Base-by-base conservation (phyloP, 2,888 invertebrate species). In the Pogonocherus hispidulus region DNA sequence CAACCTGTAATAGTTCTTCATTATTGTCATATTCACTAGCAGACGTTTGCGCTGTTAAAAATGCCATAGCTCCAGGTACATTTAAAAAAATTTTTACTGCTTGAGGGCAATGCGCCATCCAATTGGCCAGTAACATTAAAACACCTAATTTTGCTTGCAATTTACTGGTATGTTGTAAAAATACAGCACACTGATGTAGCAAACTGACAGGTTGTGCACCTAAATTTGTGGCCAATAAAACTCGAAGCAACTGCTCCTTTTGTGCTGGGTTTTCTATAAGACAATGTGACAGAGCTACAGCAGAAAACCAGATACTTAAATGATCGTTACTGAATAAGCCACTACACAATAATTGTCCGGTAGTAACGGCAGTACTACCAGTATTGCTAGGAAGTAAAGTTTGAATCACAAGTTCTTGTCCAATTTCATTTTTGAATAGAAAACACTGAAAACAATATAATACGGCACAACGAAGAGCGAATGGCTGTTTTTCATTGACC, bases 361-460 rank as follows among this genome's bases (percentile, higher is more conserved):
- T 92, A 14, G 93, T 84, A 3, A 89, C 88, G 0, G 91, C 88
- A 5, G 90, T 72, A 47, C 71, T 92, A 20, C 71, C 95, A 0
- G 92, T 89, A 23, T 94, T 91, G 1, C 95, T 93, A 0, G 99
- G 99, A 11, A 99, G 87, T 0, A 99, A 88, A 0, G 98, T 98
- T 82, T 96, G 94, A 0, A 99, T 93, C 1, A 99, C 90, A 76
- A 93, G 91, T 0, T 92, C 92, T 84, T 98, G 97, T 1, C 95
- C 95, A 23, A 91, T 89, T 83, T 96, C 94, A 84, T 99, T 99
- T 86, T 94, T 95, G 84, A 94, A 96, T 6, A 99, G 87, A 84
- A 94, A 99, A 83, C 97, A 97, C 87, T 99, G 93, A 85, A 99
- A 98, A 84, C 97, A 98, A 85, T 99, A 99, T 0, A 99, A 90